Conservation (phyloP, 2,113 vertebrate species). For the Platichthys flesus region DNA sequence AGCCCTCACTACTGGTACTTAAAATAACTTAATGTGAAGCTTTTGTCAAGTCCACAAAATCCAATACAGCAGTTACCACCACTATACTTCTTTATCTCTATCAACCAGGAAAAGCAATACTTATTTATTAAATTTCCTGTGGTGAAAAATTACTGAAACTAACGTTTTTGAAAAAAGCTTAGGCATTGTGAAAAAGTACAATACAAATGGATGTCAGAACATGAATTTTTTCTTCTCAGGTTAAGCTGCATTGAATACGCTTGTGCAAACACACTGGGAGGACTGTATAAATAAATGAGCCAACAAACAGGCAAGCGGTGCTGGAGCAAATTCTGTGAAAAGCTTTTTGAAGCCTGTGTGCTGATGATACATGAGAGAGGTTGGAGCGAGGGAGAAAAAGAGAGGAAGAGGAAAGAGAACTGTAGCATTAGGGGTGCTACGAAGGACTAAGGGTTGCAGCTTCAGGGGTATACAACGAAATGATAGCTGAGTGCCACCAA, state of each 20-base stretch:
- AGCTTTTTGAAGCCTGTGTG: conserved; percentile 1
- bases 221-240: not conserved
- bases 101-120: not conserved
- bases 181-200: not conserved
- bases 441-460: conserved; percentile 11
- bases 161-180: not conserved
- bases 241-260: not conserved
- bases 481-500: conserved; percentile 36
- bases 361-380: conserved; percentile 1
- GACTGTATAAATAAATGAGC: conserved; percentile 8
- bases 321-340: conserved; percentile 8
- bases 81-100: not conserved
- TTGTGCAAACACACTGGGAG: not conserved
- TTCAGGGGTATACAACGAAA: conserved; percentile 10
- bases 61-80: not conserved
- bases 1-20: too few species aligned
- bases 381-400: not conserved
- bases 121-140: not conserved
- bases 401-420: not conserved
- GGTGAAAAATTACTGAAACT: not conserved
- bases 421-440: not conserved
- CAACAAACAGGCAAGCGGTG: conserved; percentile 15
- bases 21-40: too few species aligned
- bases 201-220: not conserved
- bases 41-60: too few species aligned